Conservation (phyloP, 2,113 vertebrate genomes). For the Brachyhypopomus gauderio region DNA sequence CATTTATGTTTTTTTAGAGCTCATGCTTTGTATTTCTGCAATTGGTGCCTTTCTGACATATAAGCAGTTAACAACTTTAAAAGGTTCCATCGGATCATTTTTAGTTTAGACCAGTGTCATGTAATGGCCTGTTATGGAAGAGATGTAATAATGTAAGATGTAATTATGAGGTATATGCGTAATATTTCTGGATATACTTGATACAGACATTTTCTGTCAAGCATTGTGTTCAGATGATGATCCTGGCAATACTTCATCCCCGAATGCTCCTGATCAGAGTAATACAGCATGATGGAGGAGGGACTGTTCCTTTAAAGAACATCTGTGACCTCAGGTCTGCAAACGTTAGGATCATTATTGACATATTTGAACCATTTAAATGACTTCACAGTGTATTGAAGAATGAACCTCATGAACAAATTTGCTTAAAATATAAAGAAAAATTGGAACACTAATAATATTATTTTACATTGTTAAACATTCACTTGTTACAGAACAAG, state of each 20-base stretch:
- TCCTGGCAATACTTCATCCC: not conserved
- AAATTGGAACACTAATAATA: constrained; percentile 21
- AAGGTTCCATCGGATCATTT: not conserved
- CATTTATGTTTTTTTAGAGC: no score
- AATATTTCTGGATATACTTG: constrained; percentile 3
- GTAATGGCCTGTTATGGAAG: not conserved
- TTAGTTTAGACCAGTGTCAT: not conserved
- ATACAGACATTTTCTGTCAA: not conserved
- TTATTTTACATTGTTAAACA: constrained; percentile 23
- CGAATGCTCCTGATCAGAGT: not conserved
- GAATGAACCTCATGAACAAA: constrained; percentile 8
- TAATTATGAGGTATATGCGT: not conserved
- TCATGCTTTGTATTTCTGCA: constrained; percentile 6
- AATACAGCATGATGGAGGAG: no score
- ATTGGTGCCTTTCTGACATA: not conserved
- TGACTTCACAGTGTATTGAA: constrained; percentile 1
- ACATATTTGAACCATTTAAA: not conserved
- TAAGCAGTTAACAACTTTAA: not conserved
- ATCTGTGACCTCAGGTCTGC: not conserved
- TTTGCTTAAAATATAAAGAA: constrained; percentile 12
- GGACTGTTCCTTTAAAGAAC: not conserved
- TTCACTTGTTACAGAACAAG: constrained; percentile 9
- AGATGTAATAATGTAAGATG: no score
- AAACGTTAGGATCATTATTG: not conserved
- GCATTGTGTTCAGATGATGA: not conserved